Conservation (phyloP, 2,888 invertebrate genomes). For the Philereme vetulata region DNA sequence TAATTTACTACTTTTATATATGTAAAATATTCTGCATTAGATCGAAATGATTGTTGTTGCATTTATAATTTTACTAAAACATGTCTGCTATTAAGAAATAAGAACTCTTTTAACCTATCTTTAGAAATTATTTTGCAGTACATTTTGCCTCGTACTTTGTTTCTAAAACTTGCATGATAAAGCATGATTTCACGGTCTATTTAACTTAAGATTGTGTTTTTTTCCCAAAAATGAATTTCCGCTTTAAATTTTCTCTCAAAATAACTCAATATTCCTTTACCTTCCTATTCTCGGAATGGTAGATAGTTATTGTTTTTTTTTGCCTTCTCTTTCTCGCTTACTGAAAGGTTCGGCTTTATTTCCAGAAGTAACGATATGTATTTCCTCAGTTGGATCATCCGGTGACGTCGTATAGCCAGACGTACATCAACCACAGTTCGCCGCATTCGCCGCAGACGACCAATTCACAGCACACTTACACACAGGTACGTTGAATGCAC, state of each 20-base stretch:
- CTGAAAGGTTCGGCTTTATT: neutral
- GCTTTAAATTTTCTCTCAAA: constrained; percentile 13
- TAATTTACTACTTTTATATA: neutral
- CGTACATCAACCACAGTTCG: constrained; percentile 76
- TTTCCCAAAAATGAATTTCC: no score
- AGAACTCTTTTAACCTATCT: constrained; percentile 3
- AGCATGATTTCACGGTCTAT: no score
- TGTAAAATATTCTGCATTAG: constrained; percentile 18
- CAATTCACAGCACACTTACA: constrained; percentile 73
- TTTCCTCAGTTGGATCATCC: constrained; percentile 70
- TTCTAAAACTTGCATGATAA: no score
- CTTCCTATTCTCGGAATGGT: constrained; percentile 28
- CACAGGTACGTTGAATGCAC: constrained; percentile 57
- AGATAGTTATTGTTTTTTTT: constrained; percentile 21
- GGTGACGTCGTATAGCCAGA: constrained; percentile 69
- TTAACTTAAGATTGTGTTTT: no score
- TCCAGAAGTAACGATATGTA: constrained; percentile 1
- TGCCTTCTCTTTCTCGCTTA: constrained; percentile 30
- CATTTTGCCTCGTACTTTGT: constrained; percentile 14
- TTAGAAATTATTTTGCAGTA: constrained; percentile 16
- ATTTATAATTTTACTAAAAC: constrained; percentile 4
- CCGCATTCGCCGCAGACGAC: constrained; percentile 75
- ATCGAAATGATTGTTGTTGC: constrained; percentile 13
- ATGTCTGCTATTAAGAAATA: constrained; percentile 13
- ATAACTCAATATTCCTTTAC: constrained; percentile 25